Evolutionary conservation across 2,113 vertebrate species (phyloP).

Genomic region (Xiphophorus maculatus): DNA sequence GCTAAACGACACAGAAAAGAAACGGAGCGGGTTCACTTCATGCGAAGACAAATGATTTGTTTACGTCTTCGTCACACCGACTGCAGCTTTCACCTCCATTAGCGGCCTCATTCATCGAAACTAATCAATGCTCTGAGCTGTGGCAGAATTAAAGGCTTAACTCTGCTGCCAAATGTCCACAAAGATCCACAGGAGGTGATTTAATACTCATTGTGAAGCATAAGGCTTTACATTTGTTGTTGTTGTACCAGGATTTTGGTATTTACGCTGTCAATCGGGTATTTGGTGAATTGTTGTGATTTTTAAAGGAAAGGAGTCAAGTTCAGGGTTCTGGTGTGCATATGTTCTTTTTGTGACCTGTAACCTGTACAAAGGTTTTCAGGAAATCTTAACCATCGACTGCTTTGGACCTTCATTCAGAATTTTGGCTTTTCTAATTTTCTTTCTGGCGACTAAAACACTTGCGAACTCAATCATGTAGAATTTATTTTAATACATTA

Average conservation of each 20-base stretch:
- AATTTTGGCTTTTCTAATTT: too few relatives aligned
- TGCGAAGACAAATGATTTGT: neutral
- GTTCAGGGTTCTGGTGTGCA: neutral
- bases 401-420: too few relatives aligned
- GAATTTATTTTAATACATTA: too few relatives aligned
- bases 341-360: neutral
- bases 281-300: neutral
- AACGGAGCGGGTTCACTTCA: neutral
- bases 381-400: too few relatives aligned
- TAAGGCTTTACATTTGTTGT: neutral
- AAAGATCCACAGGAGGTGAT: conserved; percentile 15
- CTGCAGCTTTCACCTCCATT: conserved; percentile 31
- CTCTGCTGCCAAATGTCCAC: conserved; percentile 46
- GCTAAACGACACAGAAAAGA: neutral
- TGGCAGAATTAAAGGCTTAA: conserved; percentile 68
- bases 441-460: too few relatives aligned
- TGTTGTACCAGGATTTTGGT: neutral
- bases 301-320: neutral
- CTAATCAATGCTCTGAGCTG: conserved; percentile 60
- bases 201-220: neutral
- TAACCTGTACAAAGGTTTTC: neutral
- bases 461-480: too few relatives aligned
- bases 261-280: neutral
- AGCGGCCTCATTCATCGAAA: conserved; percentile 51
- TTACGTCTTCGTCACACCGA: conserved; percentile 18